Evolutionary conservation across 37 sponge, comb jelly and placozoan genomes (phyloP).

Genomic region (Bolinopsis microptera): DNA sequence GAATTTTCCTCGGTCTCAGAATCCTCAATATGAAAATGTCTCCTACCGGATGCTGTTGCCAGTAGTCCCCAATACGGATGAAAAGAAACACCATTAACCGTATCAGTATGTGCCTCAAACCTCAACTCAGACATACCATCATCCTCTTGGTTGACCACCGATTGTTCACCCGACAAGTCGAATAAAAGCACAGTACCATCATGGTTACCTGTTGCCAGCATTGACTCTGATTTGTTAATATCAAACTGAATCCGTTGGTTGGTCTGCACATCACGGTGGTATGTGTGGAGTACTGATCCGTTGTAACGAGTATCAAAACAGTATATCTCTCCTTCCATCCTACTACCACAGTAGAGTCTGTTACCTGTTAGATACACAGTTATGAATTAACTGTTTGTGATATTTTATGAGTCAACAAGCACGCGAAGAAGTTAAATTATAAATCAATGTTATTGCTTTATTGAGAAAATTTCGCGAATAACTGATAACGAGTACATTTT

Average conservation of each 20-base stretch:
- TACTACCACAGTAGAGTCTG: constrained; percentile 37
- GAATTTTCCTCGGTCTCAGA: constrained; percentile 22
- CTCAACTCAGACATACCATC: not conserved
- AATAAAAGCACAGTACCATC: not conserved
- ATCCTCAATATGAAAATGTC: constrained; percentile 45
- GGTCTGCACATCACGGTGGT: not conserved
- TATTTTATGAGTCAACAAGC: not conserved
- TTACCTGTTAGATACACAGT: not conserved
- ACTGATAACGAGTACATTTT: too few species aligned
- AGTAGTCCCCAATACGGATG: constrained; percentile 44
- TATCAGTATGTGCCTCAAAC: constrained; percentile 9
- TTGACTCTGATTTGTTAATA: not conserved
- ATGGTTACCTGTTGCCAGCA: constrained; percentile 41
- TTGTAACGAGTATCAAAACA: constrained; percentile 20
- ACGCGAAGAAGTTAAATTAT: too few species aligned
- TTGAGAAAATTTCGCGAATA: too few species aligned
- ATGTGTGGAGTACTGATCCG: not conserved
- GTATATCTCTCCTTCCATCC: constrained; percentile 44
- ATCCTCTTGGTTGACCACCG: not conserved
- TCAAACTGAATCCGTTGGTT: constrained; percentile 64
- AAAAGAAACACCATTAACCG: constrained; percentile 38
- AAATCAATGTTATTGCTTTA: too few species aligned
- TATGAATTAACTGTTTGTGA: not conserved
- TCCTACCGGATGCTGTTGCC: not conserved
- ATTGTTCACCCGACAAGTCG: not conserved